Conservation (phyloP, 2,113 vertebrate genomes). For the Marcusenius ussheri region DNA sequence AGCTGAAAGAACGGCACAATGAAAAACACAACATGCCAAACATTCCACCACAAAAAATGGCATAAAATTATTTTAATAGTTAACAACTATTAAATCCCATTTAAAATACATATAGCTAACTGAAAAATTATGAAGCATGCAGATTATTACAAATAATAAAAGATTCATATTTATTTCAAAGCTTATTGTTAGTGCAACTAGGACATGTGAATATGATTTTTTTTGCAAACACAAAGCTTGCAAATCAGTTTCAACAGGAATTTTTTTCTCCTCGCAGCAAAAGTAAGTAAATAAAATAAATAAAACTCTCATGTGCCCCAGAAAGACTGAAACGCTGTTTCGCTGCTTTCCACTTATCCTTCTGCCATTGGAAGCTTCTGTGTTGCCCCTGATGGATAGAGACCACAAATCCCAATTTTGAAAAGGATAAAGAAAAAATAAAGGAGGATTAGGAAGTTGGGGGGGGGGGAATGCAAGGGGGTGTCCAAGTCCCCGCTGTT, state of each 20-base stretch:
- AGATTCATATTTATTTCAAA: background rate
- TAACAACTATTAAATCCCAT: conserved; percentile 25
- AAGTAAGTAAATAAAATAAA: background rate
- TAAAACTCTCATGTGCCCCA: conserved; percentile 18
- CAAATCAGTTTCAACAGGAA: background rate
- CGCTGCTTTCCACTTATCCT: conserved; percentile 25
- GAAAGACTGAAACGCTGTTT: conserved; percentile 37
- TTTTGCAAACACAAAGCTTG: conserved; percentile 1
- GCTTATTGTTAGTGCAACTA: background rate
- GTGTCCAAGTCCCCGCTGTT: conserved; percentile 37
- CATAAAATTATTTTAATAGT: background rate
- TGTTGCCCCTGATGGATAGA: conserved; percentile 42
- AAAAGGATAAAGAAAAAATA: conserved; percentile 57
- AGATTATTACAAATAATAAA: background rate
- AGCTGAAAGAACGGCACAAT: conserved; percentile 64
- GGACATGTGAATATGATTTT: background rate
- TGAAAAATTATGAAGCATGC: background rate
- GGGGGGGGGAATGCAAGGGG: conserved; percentile 6
- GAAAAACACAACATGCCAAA: conserved; percentile 58
- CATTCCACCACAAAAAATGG: conserved; percentile 57
- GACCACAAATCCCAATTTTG: conserved; percentile 53
- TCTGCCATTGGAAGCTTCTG: conserved; percentile 46
- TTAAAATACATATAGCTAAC: conserved; percentile 4
- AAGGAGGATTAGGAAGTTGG: conserved; percentile 53
- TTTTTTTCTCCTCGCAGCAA: background rate